Percentiles rank a stretch among this genome's conserved stretches.
Conservation (phyloP, 2,888 invertebrate species). For the Harmothoe impar region DNA sequence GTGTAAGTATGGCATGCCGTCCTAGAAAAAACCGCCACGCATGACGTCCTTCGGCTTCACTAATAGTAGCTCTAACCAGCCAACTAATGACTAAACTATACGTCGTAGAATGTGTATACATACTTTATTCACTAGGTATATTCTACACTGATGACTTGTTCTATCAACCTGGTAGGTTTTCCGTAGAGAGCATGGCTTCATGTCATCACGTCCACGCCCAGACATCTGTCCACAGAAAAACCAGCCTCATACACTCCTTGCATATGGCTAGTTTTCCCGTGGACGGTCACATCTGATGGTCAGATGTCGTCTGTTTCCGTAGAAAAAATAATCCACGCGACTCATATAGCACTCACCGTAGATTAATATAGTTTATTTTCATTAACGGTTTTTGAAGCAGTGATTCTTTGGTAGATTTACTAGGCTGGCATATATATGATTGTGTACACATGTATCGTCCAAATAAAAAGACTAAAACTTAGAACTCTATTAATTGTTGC, state of each 20-base stretch:
- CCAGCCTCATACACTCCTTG: not conserved
- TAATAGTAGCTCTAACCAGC: not conserved
- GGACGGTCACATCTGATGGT: no score
- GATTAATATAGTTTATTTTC: slow-evolving; percentile 31
- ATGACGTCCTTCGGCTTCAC: not conserved
- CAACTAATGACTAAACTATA: not conserved
- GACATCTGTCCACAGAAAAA: not conserved
- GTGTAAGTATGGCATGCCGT: slow-evolving; percentile 63
- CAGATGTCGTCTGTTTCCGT: no score
- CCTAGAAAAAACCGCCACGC: not conserved
- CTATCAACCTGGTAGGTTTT: not conserved
- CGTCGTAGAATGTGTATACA: not conserved
- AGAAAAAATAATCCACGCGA: not conserved
- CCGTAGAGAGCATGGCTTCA: slow-evolving; percentile 14
- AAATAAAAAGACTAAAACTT: no score
- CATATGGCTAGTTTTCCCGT: no score
- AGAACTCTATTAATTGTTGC: no score
- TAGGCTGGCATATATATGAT: not conserved
- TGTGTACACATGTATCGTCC: no score
- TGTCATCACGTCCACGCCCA: not conserved
- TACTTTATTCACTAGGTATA: not conserved
- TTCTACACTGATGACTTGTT: not conserved
- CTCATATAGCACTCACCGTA: not conserved
- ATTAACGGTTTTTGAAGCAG: slow-evolving; percentile 37
- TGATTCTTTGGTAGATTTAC: not conserved